Base-by-base conservation (phyloP, 2,113 vertebrate genomes). In the Grus americana region DNA sequence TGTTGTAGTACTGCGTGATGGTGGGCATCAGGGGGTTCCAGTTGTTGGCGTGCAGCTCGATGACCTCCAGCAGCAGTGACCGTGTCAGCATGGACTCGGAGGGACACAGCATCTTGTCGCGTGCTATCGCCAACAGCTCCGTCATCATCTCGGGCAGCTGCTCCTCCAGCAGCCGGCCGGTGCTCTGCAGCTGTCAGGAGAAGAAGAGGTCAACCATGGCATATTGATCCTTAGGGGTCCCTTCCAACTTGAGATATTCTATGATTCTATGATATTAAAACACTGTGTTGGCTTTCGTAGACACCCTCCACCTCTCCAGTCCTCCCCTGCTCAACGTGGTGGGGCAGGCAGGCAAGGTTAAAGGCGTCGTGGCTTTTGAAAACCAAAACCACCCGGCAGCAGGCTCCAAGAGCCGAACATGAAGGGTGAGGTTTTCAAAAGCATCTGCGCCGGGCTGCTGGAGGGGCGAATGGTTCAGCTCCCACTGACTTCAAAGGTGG, bases 61-160 rank as follows among this genome's bases (percentile, higher is more conserved):
- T 99, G 98, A 99, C 99, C 98, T 99, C 99, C 97, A 99, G 99
- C 88, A 99, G 99, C 86, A 99, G 98, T 11, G 99, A 99, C 86
- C 99, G 97, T 0, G 99, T 99, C 97, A 99, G 98, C 98, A 98
- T 99, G 17, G 99, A 99, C 96, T 99, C 99, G 0, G 98, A 98
- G 38, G 99, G 99, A 93, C 99, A 99, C 73, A 99, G 98, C 99
- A 99, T 99, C 98, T 99, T 99, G 98, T 99, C 99, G 6, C 99
- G 98, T 5, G 99, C 99, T 0, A 98, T 98, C 0, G 99, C 99
- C 83, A 99, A 95, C 83, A 99, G 99, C 98, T 99, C 99, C 0
- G 98, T 98, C 99, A 99, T 99, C 99, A 99, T 99, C 98, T 99
- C 99, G 0, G 99, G 99, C 95, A 99, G 98, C 98, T 99, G 99